phyloP scores from a whole-genome alignment of 2,797 vertebrate species.

The Pipistrellus pipistrellus region DNA sequence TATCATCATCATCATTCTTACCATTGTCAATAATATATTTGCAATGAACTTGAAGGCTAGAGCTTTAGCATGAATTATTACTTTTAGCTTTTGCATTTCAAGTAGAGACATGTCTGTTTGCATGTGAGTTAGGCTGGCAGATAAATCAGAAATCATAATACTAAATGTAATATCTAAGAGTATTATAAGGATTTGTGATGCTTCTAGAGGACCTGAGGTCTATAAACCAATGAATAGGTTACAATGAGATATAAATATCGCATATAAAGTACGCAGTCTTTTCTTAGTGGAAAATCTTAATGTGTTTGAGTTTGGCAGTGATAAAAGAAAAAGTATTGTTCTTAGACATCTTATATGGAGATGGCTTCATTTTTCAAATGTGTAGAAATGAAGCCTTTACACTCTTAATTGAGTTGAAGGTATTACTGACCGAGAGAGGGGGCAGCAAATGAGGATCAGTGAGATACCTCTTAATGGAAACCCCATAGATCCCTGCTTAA shows the following conservation, averaged over 20 bases:
- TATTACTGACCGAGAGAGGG: not conserved
- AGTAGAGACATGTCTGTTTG: slow-evolving; percentile 69
- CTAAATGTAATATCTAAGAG: slow-evolving; percentile 70
- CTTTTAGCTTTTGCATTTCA: slow-evolving; percentile 27
- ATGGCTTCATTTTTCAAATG: slow-evolving; percentile 49
- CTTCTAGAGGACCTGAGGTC: slow-evolving; percentile 44
- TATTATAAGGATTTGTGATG: slow-evolving; percentile 76
- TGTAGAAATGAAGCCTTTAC: not conserved
- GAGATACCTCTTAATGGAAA: not conserved
- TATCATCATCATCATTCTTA: not conserved
- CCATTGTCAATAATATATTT: not conserved
- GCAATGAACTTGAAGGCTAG: not conserved
- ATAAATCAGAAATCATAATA: slow-evolving; percentile 73
- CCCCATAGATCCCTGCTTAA: not conserved
- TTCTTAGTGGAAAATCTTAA: slow-evolving; percentile 63
- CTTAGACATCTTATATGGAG: slow-evolving; percentile 33
- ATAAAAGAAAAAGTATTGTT: slow-evolving; percentile 45
- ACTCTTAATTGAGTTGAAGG: not conserved
- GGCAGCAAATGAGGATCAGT: not conserved
- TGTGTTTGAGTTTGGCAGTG: slow-evolving; percentile 42
- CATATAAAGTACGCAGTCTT: slow-evolving; percentile 60
- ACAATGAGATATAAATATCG: slow-evolving; percentile 73
- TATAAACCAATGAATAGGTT: slow-evolving; percentile 76
- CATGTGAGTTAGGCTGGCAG: slow-evolving; percentile 48
- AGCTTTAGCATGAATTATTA: not conserved